Evolutionary conservation across 2,888 invertebrate genomes (phyloP).

Genomic region (Scotopteryx bipunctaria): DNA sequence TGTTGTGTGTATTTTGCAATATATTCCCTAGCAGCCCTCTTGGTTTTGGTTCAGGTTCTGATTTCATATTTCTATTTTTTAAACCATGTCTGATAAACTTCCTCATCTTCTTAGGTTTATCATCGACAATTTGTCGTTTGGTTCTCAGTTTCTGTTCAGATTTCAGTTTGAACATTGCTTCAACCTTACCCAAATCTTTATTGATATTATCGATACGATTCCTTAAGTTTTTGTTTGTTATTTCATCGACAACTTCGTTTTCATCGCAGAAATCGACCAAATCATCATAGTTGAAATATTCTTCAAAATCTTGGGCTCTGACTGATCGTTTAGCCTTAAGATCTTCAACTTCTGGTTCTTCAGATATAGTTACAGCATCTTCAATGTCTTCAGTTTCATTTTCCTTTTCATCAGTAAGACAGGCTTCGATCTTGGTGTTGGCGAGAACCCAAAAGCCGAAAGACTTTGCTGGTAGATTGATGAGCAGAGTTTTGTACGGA

Average conservation of each 20-base stretch:
- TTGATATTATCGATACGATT: slow-evolving; percentile 52
- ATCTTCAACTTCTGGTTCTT: slow-evolving; percentile 34
- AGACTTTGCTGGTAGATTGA: slow-evolving; percentile 86
- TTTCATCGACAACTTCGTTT: slow-evolving; percentile 32
- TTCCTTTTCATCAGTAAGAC: slow-evolving; percentile 50
- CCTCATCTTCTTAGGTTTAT: slow-evolving; percentile 30
- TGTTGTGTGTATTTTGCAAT: slow-evolving; percentile 36
- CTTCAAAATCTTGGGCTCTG: slow-evolving; percentile 40
- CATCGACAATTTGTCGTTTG: slow-evolving; percentile 48
- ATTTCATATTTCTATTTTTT: slow-evolving; percentile 30
- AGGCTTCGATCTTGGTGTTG: slow-evolving; percentile 84
- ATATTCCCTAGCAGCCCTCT: slow-evolving; percentile 44
- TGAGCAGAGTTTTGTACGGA: slow-evolving; percentile 77
- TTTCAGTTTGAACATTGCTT: slow-evolving; percentile 42
- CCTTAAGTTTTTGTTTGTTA: slow-evolving; percentile 41
- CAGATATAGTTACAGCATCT: slow-evolving; percentile 36
- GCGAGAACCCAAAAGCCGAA: slow-evolving; percentile 91
- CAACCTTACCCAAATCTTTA: slow-evolving; percentile 51
- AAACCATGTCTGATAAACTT: slow-evolving; percentile 39
- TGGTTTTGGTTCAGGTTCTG: slow-evolving; percentile 40
- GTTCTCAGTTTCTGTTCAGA: slow-evolving; percentile 31
- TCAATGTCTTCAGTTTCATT: slow-evolving; percentile 35
- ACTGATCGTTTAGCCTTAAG: slow-evolving; percentile 52
- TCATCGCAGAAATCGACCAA: slow-evolving; percentile 41
- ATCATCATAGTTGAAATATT: slow-evolving; percentile 34